phyloP scores from a whole-genome alignment of 1,140 invertebrate species.

The silkworm (Bombyx mori) region ASM3026992v2 NC_085116.1:13512001-13512500 shows the following conservation, averaged over 20 bases:
- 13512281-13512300: background rate
- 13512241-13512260: background rate
- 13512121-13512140: too few species aligned
- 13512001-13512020: too few species aligned
- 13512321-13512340: background rate
- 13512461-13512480: too few species aligned
- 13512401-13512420: background rate
- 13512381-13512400: background rate
- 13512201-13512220: background rate
- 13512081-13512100: too few species aligned
- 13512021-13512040: too few species aligned
- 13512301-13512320: background rate
- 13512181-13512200: too few species aligned
- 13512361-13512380: background rate
- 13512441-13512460: background rate
- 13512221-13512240: constrained; percentile 6
- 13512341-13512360: constrained; percentile 1
- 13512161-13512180: too few species aligned
- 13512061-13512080: too few species aligned
- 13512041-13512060: too few species aligned
- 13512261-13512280: background rate
- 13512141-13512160: too few species aligned
- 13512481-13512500: too few species aligned
- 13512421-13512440: constrained; percentile 8
- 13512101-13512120: too few species aligned